Percentiles rank a stretch among this genome's conserved stretches.
These are phyloP conservation scores for Drosophila austrosaltans DNA, from an alignment of 2,888 invertebrate species.

Conservation along the genomic window DNA sequence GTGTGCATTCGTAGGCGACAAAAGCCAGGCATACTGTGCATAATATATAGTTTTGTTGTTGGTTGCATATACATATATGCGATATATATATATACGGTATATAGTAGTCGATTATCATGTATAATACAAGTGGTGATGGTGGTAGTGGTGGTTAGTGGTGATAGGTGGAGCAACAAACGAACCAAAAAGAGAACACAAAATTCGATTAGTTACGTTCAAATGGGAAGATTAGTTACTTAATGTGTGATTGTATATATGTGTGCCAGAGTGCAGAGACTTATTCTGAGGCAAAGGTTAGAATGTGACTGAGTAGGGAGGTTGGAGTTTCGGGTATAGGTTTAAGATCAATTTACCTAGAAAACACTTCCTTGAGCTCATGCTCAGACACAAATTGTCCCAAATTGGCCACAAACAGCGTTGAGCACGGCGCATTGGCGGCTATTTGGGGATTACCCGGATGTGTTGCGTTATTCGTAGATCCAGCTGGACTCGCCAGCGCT, in stretches of 20 bases:
- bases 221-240: conserved; percentile 41
- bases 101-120: conserved; percentile 69
- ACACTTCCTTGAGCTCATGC: conserved; percentile 99
- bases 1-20: conserved; percentile 97
- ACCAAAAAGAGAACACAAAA: conserved; percentile 75
- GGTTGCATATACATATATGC: conserved; percentile 50
- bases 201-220: conserved; percentile 63
- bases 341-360: conserved; percentile 90
- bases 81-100: conserved; percentile 44
- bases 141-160: conserved; percentile 17
- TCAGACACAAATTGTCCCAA: conserved; percentile 98
- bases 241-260: conserved; percentile 29
- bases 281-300: neutral
- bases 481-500: conserved; percentile 93
- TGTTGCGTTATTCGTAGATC: conserved; percentile 86
- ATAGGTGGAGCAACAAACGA: conserved; percentile 64
- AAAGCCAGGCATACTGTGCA: conserved; percentile 97
- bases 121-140: conserved; percentile 68
- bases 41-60: conserved; percentile 57
- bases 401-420: conserved; percentile 99
- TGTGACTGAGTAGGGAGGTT: conserved; percentile 23
- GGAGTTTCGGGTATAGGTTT: conserved; percentile 17
- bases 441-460: conserved; percentile 84
- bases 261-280: conserved; percentile 15
- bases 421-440: conserved; percentile 93